Conservation (phyloP, 2,113 vertebrate species). For the Saccopteryx bilineata region DNA sequence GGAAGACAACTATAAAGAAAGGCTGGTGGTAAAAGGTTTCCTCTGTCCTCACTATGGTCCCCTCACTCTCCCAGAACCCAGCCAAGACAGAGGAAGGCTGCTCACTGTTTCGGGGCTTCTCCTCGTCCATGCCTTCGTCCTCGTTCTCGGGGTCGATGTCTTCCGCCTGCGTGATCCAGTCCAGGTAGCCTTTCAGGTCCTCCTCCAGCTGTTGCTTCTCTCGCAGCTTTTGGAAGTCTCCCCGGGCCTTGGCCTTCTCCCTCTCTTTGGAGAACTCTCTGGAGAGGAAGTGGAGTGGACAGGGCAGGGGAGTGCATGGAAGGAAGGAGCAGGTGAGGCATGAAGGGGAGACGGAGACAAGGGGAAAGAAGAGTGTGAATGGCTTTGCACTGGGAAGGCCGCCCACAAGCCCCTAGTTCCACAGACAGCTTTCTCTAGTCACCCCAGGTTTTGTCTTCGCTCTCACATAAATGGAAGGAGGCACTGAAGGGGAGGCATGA, state of each 20-base stretch:
- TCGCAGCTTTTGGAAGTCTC: constrained; percentile 98
- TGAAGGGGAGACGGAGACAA: constrained; percentile 62
- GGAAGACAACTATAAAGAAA: constrained; percentile 43
- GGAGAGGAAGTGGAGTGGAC: constrained; percentile 68
- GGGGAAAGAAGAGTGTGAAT: constrained; percentile 77
- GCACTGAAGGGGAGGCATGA: neutral
- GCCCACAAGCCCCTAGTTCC: neutral
- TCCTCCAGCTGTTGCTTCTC: constrained; percentile 99
- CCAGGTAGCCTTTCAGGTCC: constrained; percentile 98
- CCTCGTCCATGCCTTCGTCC: constrained; percentile 97
- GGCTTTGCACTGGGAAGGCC: constrained; percentile 36
- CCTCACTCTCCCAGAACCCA: neutral
- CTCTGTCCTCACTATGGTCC: neutral
- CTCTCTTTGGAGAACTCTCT: constrained; percentile 99
- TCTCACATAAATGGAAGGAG: neutral
- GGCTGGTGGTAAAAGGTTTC: neutral
- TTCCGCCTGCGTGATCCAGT: constrained; percentile 99
- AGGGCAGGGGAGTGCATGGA: neutral
- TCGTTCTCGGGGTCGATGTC: constrained; percentile 99
- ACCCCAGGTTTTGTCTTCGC: neutral
- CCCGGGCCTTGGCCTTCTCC: constrained; percentile 98
- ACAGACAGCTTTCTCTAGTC: constrained; percentile 57
- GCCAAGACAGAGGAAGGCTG: constrained; percentile 58
- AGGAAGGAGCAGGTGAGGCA: constrained; percentile 16
- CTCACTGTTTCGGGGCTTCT: constrained; percentile 98